phyloP scores from a whole-genome alignment of 2,113 vertebrate genomes.

The Cyanoliseus patagonus region DNA sequence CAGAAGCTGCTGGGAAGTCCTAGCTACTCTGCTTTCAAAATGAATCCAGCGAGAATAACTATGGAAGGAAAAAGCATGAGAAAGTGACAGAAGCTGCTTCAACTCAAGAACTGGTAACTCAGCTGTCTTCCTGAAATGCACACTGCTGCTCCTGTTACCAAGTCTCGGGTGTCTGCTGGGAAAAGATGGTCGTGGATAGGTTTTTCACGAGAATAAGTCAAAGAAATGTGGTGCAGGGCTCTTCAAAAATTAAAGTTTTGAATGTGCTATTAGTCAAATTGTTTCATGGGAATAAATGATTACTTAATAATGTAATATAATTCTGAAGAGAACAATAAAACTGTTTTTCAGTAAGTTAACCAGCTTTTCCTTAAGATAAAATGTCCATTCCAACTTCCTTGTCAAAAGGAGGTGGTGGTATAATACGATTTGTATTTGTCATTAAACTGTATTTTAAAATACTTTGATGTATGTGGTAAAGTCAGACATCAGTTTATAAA shows the following conservation, averaged over 20 bases:
- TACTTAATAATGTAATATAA: neutral
- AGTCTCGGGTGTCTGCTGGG: neutral
- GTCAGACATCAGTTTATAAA: neutral
- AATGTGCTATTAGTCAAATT: neutral
- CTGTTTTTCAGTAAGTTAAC: neutral
- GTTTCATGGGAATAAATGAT: neutral
- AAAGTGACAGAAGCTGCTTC: neutral
- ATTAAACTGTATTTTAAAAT: neutral
- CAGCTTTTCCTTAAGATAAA: neutral
- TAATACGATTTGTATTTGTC: neutral
- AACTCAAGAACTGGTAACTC: neutral
- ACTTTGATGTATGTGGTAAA: neutral
- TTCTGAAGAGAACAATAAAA: neutral
- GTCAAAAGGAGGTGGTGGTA: neutral
- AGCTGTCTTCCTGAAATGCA: neutral
- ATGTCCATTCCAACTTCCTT: neutral
- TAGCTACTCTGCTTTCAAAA: conserved; percentile 45
- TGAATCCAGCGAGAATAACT: neutral
- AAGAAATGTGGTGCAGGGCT: neutral
- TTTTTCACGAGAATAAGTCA: neutral
- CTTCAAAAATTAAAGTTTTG: neutral
- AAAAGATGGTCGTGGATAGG: neutral
- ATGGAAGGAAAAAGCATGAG: neutral
- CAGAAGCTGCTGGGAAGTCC: conserved; percentile 69
- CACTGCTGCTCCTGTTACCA: neutral